A percentile compares a stretch with the other conserved stretches of the same genome.
Conservation (phyloP, 2,888 invertebrate genomes). For the Amphimallon solstitiale region DNA sequence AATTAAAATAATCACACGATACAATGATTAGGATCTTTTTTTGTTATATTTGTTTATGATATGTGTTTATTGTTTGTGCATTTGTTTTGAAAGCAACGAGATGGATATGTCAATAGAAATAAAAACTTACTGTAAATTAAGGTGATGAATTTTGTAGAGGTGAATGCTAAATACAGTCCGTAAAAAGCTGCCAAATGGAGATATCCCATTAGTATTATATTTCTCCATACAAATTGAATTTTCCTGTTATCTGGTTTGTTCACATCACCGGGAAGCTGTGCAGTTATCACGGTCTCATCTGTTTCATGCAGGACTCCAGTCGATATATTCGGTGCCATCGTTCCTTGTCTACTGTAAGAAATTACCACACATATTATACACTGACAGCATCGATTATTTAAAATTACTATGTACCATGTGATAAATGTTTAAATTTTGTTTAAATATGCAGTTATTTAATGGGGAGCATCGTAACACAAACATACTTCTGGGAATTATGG, state of each 20-base stretch:
- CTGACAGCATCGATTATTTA: not conserved
- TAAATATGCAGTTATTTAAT: too few species aligned
- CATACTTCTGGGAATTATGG: not conserved
- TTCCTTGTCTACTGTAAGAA: not conserved
- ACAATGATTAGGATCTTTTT: too few species aligned
- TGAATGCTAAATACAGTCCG: slow-evolving; percentile 77
- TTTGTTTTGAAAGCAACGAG: not conserved
- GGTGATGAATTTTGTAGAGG: slow-evolving; percentile 80
- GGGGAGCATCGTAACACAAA: too few species aligned
- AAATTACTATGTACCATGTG: not conserved
- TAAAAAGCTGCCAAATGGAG: slow-evolving; percentile 81
- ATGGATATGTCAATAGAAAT: not conserved
- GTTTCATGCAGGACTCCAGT: slow-evolving; percentile 74
- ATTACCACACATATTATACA: not conserved
- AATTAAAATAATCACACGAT: too few species aligned
- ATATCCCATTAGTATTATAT: slow-evolving; percentile 80
- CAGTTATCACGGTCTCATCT: slow-evolving; percentile 66
- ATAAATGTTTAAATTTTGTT: not conserved
- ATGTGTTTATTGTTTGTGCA: too few species aligned
- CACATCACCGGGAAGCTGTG: slow-evolving; percentile 46
- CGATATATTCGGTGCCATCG: slow-evolving; percentile 59
- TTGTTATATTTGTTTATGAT: too few species aligned
- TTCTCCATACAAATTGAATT: slow-evolving; percentile 80
- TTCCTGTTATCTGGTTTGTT: slow-evolving; percentile 66
- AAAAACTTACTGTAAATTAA: slow-evolving; percentile 74